Percentiles rank a stretch among this genome's conserved stretches.
Conservation (phyloP, 2,797 vertebrate species). For the Thalassophryne amazonica region DNA sequence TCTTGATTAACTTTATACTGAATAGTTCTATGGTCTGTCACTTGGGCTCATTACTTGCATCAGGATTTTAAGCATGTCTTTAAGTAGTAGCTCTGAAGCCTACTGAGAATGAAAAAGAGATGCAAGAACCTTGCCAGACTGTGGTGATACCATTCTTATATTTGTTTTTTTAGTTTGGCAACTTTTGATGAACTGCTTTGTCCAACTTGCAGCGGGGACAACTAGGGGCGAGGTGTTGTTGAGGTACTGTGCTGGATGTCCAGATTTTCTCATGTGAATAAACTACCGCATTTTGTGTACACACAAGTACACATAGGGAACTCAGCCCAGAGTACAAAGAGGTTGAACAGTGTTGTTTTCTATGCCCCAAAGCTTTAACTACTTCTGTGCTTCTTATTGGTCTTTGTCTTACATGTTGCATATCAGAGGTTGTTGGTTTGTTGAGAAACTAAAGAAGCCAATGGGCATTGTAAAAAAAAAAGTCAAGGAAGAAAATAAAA, state of each 20-base stretch:
- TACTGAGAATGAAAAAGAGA: conserved; percentile 42
- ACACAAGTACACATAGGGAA: conserved; percentile 6
- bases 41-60: conserved; percentile 36
- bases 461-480: conserved; percentile 30
- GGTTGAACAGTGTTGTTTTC: conserved; percentile 21
- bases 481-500: conserved; percentile 26
- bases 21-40: conserved; percentile 24
- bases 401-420: conserved; percentile 33
- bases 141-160: conserved; percentile 1
- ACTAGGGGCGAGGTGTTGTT: conserved; percentile 41
- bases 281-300: conserved; percentile 24
- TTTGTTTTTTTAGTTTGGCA: conserved; percentile 50
- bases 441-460: conserved; percentile 30
- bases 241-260: conserved; percentile 42
- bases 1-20: conserved; percentile 27
- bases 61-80: conserved; percentile 42
- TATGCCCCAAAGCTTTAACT: conserved; percentile 38
- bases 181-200: conserved; percentile 40
- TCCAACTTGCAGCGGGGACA: conserved; percentile 36
- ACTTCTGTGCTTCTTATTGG: conserved; percentile 36
- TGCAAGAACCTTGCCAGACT: conserved; percentile 24
- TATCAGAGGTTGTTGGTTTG: conserved; percentile 38
- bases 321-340: conserved; percentile 14
- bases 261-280: conserved; percentile 25
- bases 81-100: conserved; percentile 32